Evolutionary conservation across 2,888 invertebrate species (phyloP).

Genomic region (Epinotia demarniana): DNA sequence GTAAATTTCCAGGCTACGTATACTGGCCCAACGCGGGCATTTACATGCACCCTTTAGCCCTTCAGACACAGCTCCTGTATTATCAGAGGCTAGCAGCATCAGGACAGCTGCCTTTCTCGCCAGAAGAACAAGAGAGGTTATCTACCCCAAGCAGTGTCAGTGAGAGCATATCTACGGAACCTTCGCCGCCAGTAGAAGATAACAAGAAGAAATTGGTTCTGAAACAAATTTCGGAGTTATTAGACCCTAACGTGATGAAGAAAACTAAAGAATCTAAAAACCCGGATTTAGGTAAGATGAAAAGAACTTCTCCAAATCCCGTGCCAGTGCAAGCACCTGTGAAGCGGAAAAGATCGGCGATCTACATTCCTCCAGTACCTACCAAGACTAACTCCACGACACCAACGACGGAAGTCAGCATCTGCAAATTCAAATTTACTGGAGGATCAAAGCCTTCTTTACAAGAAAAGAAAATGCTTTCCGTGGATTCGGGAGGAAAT

Average conservation of each 20-base stretch:
- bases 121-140: conserved; percentile 67
- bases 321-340: conserved; percentile 72
- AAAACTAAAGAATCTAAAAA: conserved; percentile 69
- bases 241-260: conserved; percentile 78
- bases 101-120: conserved; percentile 71
- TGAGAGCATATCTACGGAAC: conserved; percentile 61
- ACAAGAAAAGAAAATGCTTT: conserved; percentile 96
- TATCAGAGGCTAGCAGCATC: conserved; percentile 89
- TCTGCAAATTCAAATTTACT: conserved; percentile 97
- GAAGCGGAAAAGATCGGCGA: conserved; percentile 91
- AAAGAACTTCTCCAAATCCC: conserved; percentile 72
- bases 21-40: conserved; percentile 90
- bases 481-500: conserved; percentile 95
- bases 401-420: conserved; percentile 93
- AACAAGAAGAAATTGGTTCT: conserved; percentile 74
- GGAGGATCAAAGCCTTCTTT: conserved; percentile 95
- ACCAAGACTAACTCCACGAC: conserved; percentile 88
- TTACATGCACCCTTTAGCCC: conserved; percentile 89
- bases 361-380: conserved; percentile 93
- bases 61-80: conserved; percentile 89
- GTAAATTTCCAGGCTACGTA: conserved; percentile 83
- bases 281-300: conserved; percentile 75
- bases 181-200: conserved; percentile 75
- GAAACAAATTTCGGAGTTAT: conserved; percentile 77
- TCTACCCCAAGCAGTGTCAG: conserved; percentile 67